phyloP scores from a whole-genome alignment of 2,888 invertebrate species.

The Ormyrus nitidulus region DNA sequence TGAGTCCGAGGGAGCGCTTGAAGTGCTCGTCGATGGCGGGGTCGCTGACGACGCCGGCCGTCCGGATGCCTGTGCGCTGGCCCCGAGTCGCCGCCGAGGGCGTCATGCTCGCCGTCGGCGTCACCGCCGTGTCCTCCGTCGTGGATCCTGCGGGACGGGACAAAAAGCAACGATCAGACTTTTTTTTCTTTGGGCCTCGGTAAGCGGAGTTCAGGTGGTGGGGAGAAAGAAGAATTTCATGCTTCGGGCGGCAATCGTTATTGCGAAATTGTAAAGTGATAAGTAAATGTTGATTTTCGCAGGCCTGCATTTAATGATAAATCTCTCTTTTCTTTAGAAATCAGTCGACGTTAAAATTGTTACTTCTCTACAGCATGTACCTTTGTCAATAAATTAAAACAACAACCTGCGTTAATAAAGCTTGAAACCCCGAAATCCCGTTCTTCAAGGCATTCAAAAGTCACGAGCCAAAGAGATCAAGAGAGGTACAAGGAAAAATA shows the following conservation, averaged over 20 bases:
- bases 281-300: too few species aligned
- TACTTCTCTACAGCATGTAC: neutral
- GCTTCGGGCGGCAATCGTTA: too few species aligned
- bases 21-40: slow-evolving; percentile 97
- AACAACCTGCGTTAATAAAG: neutral
- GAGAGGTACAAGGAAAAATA: neutral
- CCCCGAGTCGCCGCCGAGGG: slow-evolving; percentile 70
- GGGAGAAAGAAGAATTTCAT: too few species aligned
- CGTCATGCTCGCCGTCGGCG: slow-evolving; percentile 70
- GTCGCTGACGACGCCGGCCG: slow-evolving; percentile 78
- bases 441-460: too few species aligned
- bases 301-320: too few species aligned
- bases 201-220: too few species aligned
- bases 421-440: too few species aligned
- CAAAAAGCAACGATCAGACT: too few species aligned
- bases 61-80: slow-evolving; percentile 69
- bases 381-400: neutral
- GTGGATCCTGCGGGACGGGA: slow-evolving; percentile 65
- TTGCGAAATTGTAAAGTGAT: too few species aligned
- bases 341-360: neutral
- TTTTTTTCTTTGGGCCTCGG: too few species aligned
- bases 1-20: slow-evolving; percentile 90
- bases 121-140: slow-evolving; percentile 71
- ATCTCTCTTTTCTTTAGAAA: too few species aligned
- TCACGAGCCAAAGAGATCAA: neutral